Base-by-base conservation (phyloP, 2,888 invertebrate genomes). In the Hanleya hanleyi region DNA sequence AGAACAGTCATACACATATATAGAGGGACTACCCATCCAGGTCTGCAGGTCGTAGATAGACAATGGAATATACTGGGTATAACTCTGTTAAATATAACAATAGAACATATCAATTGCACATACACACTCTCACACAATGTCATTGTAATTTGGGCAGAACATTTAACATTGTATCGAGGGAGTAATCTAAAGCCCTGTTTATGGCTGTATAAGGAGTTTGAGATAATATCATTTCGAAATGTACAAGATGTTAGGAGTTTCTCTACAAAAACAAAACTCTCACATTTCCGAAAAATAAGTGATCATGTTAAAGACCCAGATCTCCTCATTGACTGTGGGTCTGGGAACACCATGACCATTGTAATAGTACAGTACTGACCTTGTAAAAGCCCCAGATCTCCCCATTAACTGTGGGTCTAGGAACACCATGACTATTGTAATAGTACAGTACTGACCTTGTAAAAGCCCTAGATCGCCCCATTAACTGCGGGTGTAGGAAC, bases 391-490 rank as follows among this genome's bases (percentile, higher is more conserved):
- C n/a, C n/a, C n/a, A n/a, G 85, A 99, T 97, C 93, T 99, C 99
- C 9, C 99, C 99, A 92, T 99, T 99, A 26, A 94, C 93, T 12
- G 99, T 99, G 38, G 99, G 99, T 90, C 95, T 96, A 51, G 99
- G 99, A 74, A 99, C 99, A 22, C 99, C 99, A 90, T 99, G 99
- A 0, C 99, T 99, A 91, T 99, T 99, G 91, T 99, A 99, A 91
- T 99, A 99, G 91, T 99, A 99, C 69, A 99, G 92, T 47, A 99
- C 98, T n/a, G n/a, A n/a, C n/a, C n/a, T n/a, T n/a, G n/a, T n/a
- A n/a, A n/a, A n/a, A n/a, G n/a, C n/a, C n/a, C n/a, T n/a, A n/a
- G 85, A 99, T 97, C 93, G 99, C 99, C 9, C 99, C 99, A 92
- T 99, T 99, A 26, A 94, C 93, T 12, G 99, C 99, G 38, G 99